phyloP scores from a whole-genome alignment of 2,888 invertebrate species.

The Rhyacophila evoluta region DNA sequence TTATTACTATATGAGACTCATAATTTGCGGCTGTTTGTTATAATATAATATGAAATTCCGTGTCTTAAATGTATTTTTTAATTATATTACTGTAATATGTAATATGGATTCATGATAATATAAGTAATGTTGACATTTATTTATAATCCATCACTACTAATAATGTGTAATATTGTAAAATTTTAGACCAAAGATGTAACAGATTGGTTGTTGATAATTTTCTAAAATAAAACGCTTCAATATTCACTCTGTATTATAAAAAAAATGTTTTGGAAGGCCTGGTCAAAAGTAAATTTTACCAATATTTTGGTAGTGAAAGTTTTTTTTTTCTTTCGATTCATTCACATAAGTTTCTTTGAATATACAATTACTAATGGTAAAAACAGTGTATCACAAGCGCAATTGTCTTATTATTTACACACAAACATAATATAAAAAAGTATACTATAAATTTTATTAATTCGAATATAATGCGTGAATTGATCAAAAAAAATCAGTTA shows the following conservation, averaged over 20 bases:
- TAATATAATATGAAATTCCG: constrained; percentile 9
- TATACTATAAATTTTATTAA: too few species aligned
- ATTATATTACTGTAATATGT: constrained; percentile 10
- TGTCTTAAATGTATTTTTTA: constrained; percentile 22
- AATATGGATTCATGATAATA: not conserved
- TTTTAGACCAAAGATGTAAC: constrained; percentile 24
- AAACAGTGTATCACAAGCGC: too few species aligned
- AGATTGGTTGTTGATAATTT: not conserved
- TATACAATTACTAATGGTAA: too few species aligned
- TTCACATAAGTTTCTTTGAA: too few species aligned
- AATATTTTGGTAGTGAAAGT: not conserved
- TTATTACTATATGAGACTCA: not conserved
- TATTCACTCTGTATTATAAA: not conserved
- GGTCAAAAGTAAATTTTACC: not conserved
- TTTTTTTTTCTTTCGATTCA: too few species aligned
- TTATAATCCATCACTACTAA: constrained; percentile 1
- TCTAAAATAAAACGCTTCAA: constrained; percentile 13
- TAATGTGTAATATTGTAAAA: not conserved
- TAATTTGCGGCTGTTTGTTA: constrained; percentile 10
- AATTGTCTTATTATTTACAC: too few species aligned
- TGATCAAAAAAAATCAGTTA: too few species aligned
- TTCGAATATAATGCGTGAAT: too few species aligned
- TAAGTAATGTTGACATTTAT: constrained; percentile 13
- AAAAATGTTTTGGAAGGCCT: not conserved
- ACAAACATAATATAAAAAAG: too few species aligned